Evolutionary conservation across 2,113 vertebrate genomes (phyloP).

Genomic region (Vulpes ferrilata): DNA sequence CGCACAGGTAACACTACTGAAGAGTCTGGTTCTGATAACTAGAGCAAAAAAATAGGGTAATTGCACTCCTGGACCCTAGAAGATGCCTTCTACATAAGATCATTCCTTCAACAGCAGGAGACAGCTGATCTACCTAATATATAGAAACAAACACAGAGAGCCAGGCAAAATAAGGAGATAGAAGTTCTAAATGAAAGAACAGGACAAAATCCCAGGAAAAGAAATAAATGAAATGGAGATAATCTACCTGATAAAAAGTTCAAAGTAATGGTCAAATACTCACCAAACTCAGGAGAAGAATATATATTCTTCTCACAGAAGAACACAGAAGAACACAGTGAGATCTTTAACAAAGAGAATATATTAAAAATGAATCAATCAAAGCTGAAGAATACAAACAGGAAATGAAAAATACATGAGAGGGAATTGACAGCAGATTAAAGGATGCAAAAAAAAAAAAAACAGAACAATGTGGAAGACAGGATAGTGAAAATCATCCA

Average conservation of each 20-base stretch:
- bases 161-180: neutral
- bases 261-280: neutral
- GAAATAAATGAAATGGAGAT: neutral
- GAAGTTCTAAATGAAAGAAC: neutral
- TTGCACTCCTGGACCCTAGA: neutral
- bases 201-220: neutral
- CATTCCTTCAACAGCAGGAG: neutral
- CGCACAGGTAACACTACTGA: neutral
- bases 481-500: neutral
- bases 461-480: neutral
- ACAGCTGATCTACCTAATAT: neutral
- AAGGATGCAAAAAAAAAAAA: neutral
- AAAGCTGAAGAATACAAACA: neutral
- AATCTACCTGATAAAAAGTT: neutral
- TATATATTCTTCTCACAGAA: no score
- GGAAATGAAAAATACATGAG: neutral
- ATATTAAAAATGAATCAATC: neutral
- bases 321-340: neutral
- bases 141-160: neutral
- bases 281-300: neutral
- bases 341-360: neutral
- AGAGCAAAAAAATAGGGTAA: neutral
- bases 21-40: neutral
- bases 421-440: neutral
- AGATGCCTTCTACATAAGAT: neutral